Evolutionary conservation across 2,113 vertebrate genomes (phyloP).

Genomic region (Hippocampus mohnikei): DNA sequence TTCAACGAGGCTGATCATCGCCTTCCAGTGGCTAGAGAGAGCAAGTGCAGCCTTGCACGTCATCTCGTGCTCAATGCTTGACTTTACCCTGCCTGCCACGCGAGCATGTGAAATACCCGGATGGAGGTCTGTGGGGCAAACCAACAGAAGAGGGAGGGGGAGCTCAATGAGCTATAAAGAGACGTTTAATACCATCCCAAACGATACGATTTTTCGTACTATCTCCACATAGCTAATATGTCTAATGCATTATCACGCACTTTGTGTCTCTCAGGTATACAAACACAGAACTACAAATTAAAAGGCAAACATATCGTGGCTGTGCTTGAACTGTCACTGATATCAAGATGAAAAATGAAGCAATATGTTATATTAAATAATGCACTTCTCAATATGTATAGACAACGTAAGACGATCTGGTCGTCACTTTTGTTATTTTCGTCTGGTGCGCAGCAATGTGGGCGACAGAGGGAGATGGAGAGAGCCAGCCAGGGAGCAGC

Average conservation of each 20-base stretch:
- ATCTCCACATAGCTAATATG: not conserved
- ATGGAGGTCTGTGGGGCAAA: slow-evolving; percentile 65
- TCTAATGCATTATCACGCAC: not conserved
- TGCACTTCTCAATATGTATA: not conserved
- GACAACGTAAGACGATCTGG: accelerated
- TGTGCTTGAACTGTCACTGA: not conserved
- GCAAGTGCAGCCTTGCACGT: slow-evolving; percentile 52
- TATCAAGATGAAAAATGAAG: not conserved
- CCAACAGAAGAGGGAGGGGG: slow-evolving; percentile 40
- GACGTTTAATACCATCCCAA: not conserved
- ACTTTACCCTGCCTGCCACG: slow-evolving; percentile 5
- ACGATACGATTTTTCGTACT: not conserved
- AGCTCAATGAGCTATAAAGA: not conserved
- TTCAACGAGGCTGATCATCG: slow-evolving; percentile 61
- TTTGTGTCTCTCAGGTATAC: not conserved
- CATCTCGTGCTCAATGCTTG: slow-evolving; percentile 12
- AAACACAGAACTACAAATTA: not conserved
- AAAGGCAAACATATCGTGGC: not conserved
- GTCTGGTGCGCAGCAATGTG: not conserved
- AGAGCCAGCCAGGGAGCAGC: slow-evolving; percentile 11
- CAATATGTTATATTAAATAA: not conserved
- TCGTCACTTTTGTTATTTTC: not conserved
- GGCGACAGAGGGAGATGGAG: slow-evolving; percentile 44
- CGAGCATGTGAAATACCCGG: slow-evolving; percentile 53
- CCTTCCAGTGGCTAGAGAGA: slow-evolving; percentile 66